These are phyloP conservation scores for Heptranchias perlo DNA, from an alignment of 2,113 vertebrate genomes.

Conservation along the genomic window DNA sequence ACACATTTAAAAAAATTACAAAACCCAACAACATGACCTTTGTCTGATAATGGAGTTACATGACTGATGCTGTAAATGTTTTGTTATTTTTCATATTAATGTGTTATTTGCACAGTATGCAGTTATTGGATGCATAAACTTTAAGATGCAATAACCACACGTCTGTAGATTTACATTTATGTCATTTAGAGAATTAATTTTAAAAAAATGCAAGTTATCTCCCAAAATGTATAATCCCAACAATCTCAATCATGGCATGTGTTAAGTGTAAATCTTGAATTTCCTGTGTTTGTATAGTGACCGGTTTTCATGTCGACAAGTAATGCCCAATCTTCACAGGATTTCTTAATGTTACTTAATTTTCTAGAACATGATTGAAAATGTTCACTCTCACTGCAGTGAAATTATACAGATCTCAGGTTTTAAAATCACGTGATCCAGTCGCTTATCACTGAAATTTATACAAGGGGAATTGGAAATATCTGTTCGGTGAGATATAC, in stretches of 20 bases:
- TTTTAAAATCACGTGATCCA: constrained; percentile 9
- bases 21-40: neutral
- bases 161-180: neutral
- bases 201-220: neutral
- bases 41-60: constrained; percentile 4
- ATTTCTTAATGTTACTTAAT: neutral
- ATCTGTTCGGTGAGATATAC: neutral
- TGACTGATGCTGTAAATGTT: neutral
- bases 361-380: constrained; percentile 1
- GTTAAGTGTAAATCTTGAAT: neutral
- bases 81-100: neutral
- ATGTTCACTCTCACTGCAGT: neutral
- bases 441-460: neutral
- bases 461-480: neutral
- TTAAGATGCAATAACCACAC: neutral
- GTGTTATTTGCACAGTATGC: neutral
- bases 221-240: neutral
- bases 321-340: neutral
- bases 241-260: neutral
- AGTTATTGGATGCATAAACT: neutral
- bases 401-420: constrained; percentile 2
- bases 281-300: neutral
- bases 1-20: neutral
- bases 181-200: neutral
- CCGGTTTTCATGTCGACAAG: neutral